These are phyloP conservation scores for Diplogasteroides magnus DNA, from an alignment of 1,140 invertebrate genomes.

Conservation along the genomic window DNA sequence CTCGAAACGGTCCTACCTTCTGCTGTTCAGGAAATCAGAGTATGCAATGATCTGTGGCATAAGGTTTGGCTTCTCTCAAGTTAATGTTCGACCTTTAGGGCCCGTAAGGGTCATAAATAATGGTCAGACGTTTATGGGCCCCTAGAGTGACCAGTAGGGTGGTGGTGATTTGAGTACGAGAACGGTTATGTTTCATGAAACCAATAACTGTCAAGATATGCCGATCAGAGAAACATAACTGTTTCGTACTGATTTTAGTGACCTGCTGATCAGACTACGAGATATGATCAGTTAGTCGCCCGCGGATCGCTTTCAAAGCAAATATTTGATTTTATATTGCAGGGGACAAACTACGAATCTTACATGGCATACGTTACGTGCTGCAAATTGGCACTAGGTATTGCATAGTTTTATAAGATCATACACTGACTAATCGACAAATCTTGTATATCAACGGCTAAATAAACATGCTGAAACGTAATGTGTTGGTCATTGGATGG, in stretches of 20 bases:
- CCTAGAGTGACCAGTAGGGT: too few relatives aligned
- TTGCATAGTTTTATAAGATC: too few relatives aligned
- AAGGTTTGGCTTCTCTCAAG: too few relatives aligned
- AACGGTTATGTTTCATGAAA: too few relatives aligned
- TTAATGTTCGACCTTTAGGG: too few relatives aligned
- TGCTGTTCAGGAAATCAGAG: constrained; percentile 31
- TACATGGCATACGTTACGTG: constrained; percentile 47
- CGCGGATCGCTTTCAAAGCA: background rate
- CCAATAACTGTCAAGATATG: too few relatives aligned
- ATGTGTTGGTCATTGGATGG: background rate
- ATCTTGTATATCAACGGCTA: background rate
- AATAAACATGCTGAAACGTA: background rate
- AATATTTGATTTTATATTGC: background rate
- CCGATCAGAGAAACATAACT: too few relatives aligned
- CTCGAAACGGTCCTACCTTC: constrained; percentile 38
- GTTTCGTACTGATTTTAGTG: background rate
- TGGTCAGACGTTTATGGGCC: too few relatives aligned
- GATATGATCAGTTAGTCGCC: background rate
- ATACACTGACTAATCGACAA: background rate
- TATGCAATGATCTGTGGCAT: constrained; percentile 41
- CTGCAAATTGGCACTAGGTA: constrained; percentile 37
- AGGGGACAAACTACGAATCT: constrained; percentile 38
- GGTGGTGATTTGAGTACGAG: too few relatives aligned
- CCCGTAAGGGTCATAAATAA: too few relatives aligned
- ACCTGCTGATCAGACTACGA: background rate